Evolutionary conservation across 2,113 vertebrate species (phyloP).

Genomic region (Mobula birostris): DNA sequence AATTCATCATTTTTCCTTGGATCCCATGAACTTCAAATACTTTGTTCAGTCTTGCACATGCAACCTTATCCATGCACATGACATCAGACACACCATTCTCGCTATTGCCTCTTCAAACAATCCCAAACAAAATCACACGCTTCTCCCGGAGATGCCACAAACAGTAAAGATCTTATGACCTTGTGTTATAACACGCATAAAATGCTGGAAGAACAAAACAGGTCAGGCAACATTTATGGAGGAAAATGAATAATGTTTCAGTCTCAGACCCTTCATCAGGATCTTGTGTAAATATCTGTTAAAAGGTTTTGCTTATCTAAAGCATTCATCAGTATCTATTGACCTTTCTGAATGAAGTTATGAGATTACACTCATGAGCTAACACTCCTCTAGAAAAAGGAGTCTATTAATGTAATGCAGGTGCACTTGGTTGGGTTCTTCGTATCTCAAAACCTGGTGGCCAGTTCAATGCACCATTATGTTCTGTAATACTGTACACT

Average conservation of each 20-base stretch:
- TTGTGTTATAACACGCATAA: background rate
- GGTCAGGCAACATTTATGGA: too few relatives aligned
- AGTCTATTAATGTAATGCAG: background rate
- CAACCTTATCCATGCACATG: too few relatives aligned
- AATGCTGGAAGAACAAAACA: too few relatives aligned
- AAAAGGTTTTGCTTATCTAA: background rate
- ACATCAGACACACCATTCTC: too few relatives aligned
- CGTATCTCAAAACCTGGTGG: background rate
- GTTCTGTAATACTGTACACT: background rate
- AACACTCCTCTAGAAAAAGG: background rate
- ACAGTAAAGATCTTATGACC: background rate
- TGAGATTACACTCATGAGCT: background rate
- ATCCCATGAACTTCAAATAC: too few relatives aligned
- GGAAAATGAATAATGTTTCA: too few relatives aligned
- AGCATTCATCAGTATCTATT: background rate
- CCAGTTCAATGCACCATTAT: background rate
- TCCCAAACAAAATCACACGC: too few relatives aligned
- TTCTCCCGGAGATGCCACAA: background rate
- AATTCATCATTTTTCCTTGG: too few relatives aligned
- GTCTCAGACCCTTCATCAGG: too few relatives aligned
- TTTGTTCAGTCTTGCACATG: too few relatives aligned
- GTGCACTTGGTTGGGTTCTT: background rate
- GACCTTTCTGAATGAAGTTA: background rate
- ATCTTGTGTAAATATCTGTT: background rate
- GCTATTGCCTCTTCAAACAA: too few relatives aligned